Evolutionary conservation across 2,888 invertebrate species (phyloP), one percentile per base, ranked within the genome.

Genomic region (Tachystola acroxantha): DNA sequence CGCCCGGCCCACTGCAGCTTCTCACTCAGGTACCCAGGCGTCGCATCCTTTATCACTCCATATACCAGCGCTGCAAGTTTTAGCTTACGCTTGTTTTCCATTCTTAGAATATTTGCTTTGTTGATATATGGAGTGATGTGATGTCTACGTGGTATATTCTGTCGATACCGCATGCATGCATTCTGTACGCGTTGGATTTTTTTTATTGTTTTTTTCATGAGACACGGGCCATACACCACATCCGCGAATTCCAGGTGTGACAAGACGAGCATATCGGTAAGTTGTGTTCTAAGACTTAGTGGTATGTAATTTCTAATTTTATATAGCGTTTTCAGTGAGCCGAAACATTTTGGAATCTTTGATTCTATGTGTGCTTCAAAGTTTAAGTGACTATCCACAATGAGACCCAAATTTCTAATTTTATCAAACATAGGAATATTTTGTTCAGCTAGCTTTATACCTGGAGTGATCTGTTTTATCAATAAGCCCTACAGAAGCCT

Each of bases 161-260:
- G 6, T 3, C 19, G 6, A 6, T 5, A 19, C 6, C 19, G 19
- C 19, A 29, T 14, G 9, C 29, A 29, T 4, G 29, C 12, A n/a
- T 29, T 29, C 14, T 29, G 29, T 2, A 29, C 29, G 2, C n/a
- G 4, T 9, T 29, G 29, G 2, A 29, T 11, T 20, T 20, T 5
- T 3, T 20, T 19, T 10, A 10, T 3, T 3, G 20, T 31, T 31
- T 12, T 19, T 20, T 20, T 31, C 2, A 10, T 5, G 3, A 31
- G 9, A 10, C 31, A 20, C 10, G 31, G 29, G 7, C 29, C 29
- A n/a, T 29, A 29, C n/a, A n/a, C n/a, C n/a, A n/a, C n/a, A n/a
- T n/a, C n/a, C n/a, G n/a, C n/a, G n/a, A n/a, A n/a, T n/a, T 27
- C 27, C 10, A 27, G 11, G 3, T 10, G 7, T 2, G 27, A 29